phyloP scores from a whole-genome alignment of 2,797 vertebrate genomes.

The Galago senegalensis region DNA sequence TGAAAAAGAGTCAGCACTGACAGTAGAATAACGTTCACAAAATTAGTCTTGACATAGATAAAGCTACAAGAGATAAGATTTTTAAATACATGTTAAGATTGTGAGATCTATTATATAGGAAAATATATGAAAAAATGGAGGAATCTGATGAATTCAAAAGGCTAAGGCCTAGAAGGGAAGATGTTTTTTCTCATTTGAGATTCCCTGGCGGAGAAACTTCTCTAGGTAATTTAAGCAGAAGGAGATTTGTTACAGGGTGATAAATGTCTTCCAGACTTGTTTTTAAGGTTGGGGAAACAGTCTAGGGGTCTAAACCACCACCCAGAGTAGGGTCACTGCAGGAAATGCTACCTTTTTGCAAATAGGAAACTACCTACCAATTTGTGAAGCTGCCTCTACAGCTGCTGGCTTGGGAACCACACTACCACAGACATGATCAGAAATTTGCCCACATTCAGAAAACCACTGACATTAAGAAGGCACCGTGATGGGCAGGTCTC shows the following conservation, averaged over 20 bases:
- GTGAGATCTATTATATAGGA: neutral
- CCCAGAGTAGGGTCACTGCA: neutral
- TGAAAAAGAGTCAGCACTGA: neutral
- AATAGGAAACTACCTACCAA: neutral
- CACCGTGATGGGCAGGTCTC: neutral
- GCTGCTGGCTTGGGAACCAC: neutral
- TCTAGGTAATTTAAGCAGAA: neutral
- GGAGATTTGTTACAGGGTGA: neutral
- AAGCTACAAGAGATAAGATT: neutral
- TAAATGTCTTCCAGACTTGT: neutral
- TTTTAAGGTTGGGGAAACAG: neutral
- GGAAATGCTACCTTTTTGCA: neutral
- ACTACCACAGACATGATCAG: neutral
- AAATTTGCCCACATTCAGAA: neutral
- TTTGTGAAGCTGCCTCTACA: neutral
- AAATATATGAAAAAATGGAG: neutral
- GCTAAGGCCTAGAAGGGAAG: neutral
- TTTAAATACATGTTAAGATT: neutral
- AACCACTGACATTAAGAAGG: neutral
- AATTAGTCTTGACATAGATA: neutral
- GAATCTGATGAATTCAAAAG: neutral
- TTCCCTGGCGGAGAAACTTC: constrained; percentile 28
- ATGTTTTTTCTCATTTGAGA: neutral
- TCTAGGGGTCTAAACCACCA: neutral
- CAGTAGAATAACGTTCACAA: neutral